Evolutionary conservation across 2,113 vertebrate species (phyloP), one percentile per base, ranked within the genome.

Genomic region (Miniopterus natalensis): DNA sequence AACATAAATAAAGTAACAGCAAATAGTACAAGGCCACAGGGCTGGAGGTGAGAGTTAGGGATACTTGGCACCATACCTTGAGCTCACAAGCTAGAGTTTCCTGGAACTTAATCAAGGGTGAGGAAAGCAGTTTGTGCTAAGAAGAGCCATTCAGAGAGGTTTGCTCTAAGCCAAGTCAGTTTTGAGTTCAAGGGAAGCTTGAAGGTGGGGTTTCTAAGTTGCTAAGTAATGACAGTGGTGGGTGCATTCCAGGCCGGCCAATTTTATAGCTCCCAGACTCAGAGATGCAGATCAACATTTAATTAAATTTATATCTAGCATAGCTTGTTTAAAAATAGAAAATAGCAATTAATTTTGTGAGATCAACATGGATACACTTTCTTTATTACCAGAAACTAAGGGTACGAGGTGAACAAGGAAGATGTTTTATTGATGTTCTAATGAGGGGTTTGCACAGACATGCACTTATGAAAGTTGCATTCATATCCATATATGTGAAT

Each of bases 341-440:
- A 90, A 59, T 95, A 90, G 29, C 88, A 94, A 95, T 88, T 85
- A 90, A 71, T 91, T 94, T 94, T 93, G 85, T 92, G 36, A 95
- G 57, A 51, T 68, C 10, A 92, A 42, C 42, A n/a, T 79, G 53
- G 63, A 73, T 92, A 71, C 0, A 84, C n/a, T 80, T 91, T 71
- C 14, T 21, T 86, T 93, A 77, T 55, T 88, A 10, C 18, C 79
- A 92, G 61, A 83, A 96, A 97, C 73, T 96, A 94, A 14, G 49
- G 42, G 59, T 96, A 86, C 40, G 31, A 68, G 17, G 29, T 18
- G 9, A 95, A n/a, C 73, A 92, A 78, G 91, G 53, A 93, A 75
- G 51, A 74, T 53, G n/a, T 94, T 96, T 97, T 97, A 96, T 55
- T 95, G 94, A 92, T 51, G 87, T 88, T 36, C 10, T 96, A 94